Conservation (phyloP, 2,888 invertebrate genomes). For the Flexamia atlantica region DNA sequence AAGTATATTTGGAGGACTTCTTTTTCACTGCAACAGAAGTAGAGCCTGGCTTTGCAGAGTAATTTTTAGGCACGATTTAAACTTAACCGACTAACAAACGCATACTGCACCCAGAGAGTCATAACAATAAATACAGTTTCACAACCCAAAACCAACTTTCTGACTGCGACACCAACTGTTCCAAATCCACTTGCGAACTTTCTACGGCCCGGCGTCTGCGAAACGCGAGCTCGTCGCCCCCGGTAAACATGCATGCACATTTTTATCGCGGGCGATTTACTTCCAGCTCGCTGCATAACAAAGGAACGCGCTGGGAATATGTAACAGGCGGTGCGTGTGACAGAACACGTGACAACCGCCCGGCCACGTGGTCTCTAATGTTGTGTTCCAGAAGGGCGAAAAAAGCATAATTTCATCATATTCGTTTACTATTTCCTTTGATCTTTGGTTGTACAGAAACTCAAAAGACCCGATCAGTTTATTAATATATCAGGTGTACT, state of each 20-base stretch:
- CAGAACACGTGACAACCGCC: not conserved
- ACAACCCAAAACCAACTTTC: not conserved
- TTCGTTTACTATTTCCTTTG: no score
- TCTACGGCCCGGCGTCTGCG: not conserved
- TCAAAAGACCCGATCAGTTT: no score
- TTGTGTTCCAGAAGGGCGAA: no score
- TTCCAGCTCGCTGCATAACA: constrained; percentile 7
- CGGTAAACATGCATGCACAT: constrained; percentile 23
- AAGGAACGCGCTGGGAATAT: not conserved
- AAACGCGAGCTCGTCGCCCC: not conserved
- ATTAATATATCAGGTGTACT: no score
- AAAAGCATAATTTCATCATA: no score
- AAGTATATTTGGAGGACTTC: no score
- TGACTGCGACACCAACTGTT: not conserved
- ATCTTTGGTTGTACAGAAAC: no score
- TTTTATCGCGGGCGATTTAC: not conserved
- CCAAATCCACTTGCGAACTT: not conserved
- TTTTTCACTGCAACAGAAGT: no score
- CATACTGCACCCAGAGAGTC: not conserved
- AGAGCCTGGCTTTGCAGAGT: no score
- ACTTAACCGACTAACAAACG: no score
- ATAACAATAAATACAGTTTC: not conserved
- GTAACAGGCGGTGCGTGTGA: not conserved
- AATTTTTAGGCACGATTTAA: no score
- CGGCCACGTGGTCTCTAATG: not conserved